Conservation (phyloP, 1,140 invertebrate genomes). For the Luehdorfia chinensis region DNA sequence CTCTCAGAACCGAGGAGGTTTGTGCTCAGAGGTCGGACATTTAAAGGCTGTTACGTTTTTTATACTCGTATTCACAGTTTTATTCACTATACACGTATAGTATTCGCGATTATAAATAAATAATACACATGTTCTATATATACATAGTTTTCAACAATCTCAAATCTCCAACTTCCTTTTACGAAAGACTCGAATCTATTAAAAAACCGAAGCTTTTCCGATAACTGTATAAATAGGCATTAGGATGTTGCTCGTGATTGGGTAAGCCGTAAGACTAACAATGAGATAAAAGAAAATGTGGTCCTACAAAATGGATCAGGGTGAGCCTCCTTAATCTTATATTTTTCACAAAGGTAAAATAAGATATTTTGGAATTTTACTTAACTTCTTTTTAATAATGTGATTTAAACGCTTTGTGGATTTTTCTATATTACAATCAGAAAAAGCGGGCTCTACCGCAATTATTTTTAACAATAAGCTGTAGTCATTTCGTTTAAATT, state of each 20-base stretch:
- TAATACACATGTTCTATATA: no score
- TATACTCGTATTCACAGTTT: no score
- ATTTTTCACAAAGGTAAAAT: conserved; percentile 13
- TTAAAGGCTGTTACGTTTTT: no score
- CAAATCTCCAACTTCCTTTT: conserved; percentile 1
- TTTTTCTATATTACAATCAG: conserved; percentile 1
- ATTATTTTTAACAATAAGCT: no score
- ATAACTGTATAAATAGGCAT: conserved; percentile 15
- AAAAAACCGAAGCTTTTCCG: conserved; percentile 11
- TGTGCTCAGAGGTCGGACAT: no score
- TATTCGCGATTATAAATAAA: no score
- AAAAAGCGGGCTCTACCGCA: no score
- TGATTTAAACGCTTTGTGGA: conserved; percentile 2
- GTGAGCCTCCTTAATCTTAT: conserved; percentile 15
- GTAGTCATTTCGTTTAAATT: no score
- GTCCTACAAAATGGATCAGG: conserved; percentile 13
- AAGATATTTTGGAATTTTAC: conserved; percentile 12
- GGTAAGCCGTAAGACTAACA: conserved; percentile 14
- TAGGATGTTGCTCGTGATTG: conserved; percentile 13
- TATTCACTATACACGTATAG: no score
- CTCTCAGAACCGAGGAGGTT: no score
- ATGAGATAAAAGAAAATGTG: conserved; percentile 14
- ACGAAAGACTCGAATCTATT: background rate
- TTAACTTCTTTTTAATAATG: conserved; percentile 14
- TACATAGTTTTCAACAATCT: background rate